Conservation (phyloP, 1,140 invertebrate genomes). For the Amyelois transitella region DNA sequence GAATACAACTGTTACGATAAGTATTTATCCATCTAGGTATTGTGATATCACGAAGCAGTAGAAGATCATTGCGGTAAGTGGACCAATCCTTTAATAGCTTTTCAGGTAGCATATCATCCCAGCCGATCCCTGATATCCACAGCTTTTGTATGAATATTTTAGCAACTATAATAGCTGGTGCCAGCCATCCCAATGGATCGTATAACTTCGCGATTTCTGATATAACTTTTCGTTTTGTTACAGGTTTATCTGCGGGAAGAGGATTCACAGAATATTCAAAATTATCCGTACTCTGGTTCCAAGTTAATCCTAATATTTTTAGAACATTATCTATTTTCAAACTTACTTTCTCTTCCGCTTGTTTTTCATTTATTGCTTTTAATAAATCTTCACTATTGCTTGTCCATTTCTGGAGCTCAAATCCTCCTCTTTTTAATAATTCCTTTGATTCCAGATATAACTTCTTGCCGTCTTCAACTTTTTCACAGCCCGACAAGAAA, state of each 20-base stretch:
- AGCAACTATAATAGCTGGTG: slow-evolving; percentile 42
- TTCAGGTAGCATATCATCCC: slow-evolving; percentile 35
- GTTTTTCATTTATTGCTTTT: background rate
- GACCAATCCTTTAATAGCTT: background rate
- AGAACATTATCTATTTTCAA: slow-evolving; percentile 12
- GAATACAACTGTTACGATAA: too few species aligned
- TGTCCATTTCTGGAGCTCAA: slow-evolving; percentile 28
- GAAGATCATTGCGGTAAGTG: slow-evolving; percentile 14
- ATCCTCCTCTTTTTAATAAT: slow-evolving; percentile 16
- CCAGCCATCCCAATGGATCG: slow-evolving; percentile 42
- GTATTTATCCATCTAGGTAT: too few species aligned
- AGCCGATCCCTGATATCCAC: slow-evolving; percentile 32
- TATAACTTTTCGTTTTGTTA: slow-evolving; percentile 28
- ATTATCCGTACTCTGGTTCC: slow-evolving; percentile 20
- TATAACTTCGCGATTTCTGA: slow-evolving; percentile 23
- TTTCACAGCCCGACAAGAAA: slow-evolving; percentile 34
- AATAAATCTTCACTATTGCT: slow-evolving; percentile 14
- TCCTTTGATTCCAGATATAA: background rate
- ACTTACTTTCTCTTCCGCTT: background rate
- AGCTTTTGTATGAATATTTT: slow-evolving; percentile 59
- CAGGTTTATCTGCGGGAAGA: background rate
- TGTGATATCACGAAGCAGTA: too few species aligned
- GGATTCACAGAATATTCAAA: slow-evolving; percentile 17
- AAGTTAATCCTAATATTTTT: slow-evolving; percentile 25
- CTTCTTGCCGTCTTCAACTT: slow-evolving; percentile 2